These are phyloP conservation scores for Seira sanloemensis DNA, from an alignment of 2,888 invertebrate species.

Conservation along the genomic window DNA sequence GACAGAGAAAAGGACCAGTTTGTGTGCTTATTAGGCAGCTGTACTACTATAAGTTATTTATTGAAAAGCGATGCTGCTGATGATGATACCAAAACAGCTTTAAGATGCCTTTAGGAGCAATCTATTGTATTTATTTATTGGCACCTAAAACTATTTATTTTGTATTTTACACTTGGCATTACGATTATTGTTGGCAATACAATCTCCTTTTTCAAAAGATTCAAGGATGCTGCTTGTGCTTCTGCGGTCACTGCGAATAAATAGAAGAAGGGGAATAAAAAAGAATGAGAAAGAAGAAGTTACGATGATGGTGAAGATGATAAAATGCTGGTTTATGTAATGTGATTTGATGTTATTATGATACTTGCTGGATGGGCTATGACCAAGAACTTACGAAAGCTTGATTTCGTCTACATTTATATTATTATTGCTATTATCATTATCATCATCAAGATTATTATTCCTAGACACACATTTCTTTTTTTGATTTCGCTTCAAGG, in stretches of 20 bases:
- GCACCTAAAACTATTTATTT: slow-evolving; percentile 45
- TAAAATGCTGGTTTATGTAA: slow-evolving; percentile 27
- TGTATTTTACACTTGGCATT: slow-evolving; percentile 51
- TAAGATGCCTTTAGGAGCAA: slow-evolving; percentile 11
- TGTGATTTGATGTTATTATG: slow-evolving; percentile 32
- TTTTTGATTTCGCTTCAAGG: slow-evolving; percentile 28
- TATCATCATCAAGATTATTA: slow-evolving; percentile 34
- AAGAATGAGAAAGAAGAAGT: background rate
- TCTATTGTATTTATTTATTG: slow-evolving; percentile 45
- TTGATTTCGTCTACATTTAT: slow-evolving; percentile 45
- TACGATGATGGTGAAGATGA: background rate
- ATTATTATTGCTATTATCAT: slow-evolving; percentile 36
- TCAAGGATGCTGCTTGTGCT: background rate
- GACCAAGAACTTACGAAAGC: slow-evolving; percentile 8
- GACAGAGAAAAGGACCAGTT: too few species aligned
- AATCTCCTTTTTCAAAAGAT: background rate
- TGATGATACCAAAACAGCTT: slow-evolving; percentile 16
- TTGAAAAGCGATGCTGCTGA: slow-evolving; percentile 4
- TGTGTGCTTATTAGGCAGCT: too few species aligned
- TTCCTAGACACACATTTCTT: slow-evolving; percentile 25
- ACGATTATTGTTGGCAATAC: slow-evolving; percentile 42
- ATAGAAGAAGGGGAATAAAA: background rate
- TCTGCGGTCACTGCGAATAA: background rate
- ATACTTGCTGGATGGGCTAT: background rate
- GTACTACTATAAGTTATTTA: background rate